phyloP scores from a whole-genome alignment of 1,140 invertebrate genomes.

The Papilio xuthus region DNA sequence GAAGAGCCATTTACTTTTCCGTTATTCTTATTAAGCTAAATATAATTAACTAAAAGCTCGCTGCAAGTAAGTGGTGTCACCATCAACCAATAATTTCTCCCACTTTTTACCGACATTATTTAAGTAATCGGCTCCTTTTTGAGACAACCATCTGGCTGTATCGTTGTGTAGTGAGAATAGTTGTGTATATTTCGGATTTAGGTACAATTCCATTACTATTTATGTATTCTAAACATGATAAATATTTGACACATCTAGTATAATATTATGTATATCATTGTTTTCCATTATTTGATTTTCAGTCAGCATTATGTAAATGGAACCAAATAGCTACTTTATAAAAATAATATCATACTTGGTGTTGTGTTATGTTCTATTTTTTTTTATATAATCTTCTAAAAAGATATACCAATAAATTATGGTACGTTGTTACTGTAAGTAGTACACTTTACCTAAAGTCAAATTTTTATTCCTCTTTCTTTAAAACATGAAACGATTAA shows the following conservation, averaged over 20 bases:
- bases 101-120: too few relatives aligned
- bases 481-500: not conserved
- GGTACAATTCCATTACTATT: too few relatives aligned
- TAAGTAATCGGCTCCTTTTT: too few relatives aligned
- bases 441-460: not conserved
- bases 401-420: too few relatives aligned
- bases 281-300: constrained; percentile 12
- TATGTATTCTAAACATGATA: not conserved
- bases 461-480: not conserved
- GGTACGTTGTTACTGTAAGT: too few relatives aligned
- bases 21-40: not conserved
- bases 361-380: not conserved
- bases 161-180: too few relatives aligned
- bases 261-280: not conserved
- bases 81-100: not conserved
- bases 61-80: not conserved
- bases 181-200: too few relatives aligned
- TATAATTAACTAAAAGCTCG: too few relatives aligned
- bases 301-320: not conserved
- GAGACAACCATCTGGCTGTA: too few relatives aligned
- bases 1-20: not conserved
- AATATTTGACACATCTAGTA: not conserved
- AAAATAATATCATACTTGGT: not conserved
- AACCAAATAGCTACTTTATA: constrained; percentile 7
- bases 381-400: too few relatives aligned